A percentile compares a stretch with the other conserved stretches of the same genome.
Evolutionary conservation across 64 coral and sea anemone genomes (phyloP).

Genomic region (Acropora tenuis): DNA sequence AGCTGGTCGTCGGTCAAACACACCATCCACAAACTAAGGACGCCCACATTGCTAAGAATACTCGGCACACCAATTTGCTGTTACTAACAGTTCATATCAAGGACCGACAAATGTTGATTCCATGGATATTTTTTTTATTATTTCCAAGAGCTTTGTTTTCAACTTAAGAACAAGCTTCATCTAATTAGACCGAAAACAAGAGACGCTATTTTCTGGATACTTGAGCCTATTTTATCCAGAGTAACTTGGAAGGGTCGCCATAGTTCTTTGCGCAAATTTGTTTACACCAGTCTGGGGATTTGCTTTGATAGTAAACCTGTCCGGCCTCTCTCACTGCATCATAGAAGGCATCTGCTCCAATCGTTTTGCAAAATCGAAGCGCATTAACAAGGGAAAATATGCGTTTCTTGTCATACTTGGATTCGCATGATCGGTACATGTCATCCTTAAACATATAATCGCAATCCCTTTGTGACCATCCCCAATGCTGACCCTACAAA

Average conservation of each 20-base stretch:
- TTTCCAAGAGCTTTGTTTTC: too few relatives aligned
- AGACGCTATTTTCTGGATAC: too few relatives aligned
- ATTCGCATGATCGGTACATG: not conserved
- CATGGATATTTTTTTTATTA: too few relatives aligned
- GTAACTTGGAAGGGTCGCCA: not conserved
- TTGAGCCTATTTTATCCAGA: too few relatives aligned
- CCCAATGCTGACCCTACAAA: not conserved
- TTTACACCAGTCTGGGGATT: not conserved
- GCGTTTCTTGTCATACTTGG: not conserved
- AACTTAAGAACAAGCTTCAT: too few relatives aligned
- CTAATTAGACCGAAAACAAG: too few relatives aligned
- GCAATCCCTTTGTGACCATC: not conserved
- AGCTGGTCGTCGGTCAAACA: too few relatives aligned
- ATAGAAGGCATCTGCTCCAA: not conserved
- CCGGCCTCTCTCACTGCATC: not conserved
- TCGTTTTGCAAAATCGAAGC: not conserved
- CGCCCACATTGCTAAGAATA: too few relatives aligned
- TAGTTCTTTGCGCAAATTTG: not conserved
- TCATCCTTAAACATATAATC: not conserved
- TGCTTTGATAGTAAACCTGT: not conserved
- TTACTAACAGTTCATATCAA: too few relatives aligned
- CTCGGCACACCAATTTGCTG: too few relatives aligned
- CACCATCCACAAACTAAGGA: too few relatives aligned
- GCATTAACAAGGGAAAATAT: not conserved
- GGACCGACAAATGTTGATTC: too few relatives aligned